Base-by-base conservation (phyloP, 2,888 invertebrate genomes). In the Cosmia pyralina region DNA sequence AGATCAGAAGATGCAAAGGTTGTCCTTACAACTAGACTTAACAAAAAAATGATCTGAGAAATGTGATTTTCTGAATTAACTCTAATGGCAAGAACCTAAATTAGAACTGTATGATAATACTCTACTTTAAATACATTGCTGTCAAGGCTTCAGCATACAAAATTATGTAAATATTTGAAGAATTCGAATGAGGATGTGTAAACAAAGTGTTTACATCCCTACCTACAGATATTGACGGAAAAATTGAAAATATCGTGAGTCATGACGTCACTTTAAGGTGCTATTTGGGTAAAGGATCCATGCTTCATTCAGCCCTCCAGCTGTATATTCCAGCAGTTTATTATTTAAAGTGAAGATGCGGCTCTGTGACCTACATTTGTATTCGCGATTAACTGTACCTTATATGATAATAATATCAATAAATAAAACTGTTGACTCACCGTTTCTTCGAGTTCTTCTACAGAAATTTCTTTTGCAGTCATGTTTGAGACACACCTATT, bases 401-500 rank as follows among this genome's bases (percentile, higher is more conserved):
- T 62, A 75, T 68, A 57, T 48, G 48, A 65, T 80, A 75, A 57
- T 79, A 55, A 59, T 28, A 69, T 55, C 64, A 60, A 69, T 55
- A 71, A 63, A 80, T 50, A 68, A 57, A 81, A 67, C n/a, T 53
- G 69, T 53, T 46, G 75, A 91, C 94, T 92, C 85, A 96, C 96
- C 82, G 95, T 92, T 87, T 95, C 95, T 75, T 95, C 95, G 34
- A 96, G 87, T 67, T 96, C 95, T 79, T 95, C 95, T 87, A 95
- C 92, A 10, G 95, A 93, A 8, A 95, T 90, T 63, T 95, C 92
- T 87, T 95, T 92, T 69, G 95, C 94, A 88, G 93, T 93, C 95
- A 95, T 96, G 44, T 87, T 92, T 78, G 79, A 75, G 41, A 69
- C 72, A 74, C 82, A 89, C 85, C 88, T 86, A 68, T 66, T 71